Conservation (phyloP, 2,113 vertebrate genomes). For the Atractosteus spatula region DNA sequence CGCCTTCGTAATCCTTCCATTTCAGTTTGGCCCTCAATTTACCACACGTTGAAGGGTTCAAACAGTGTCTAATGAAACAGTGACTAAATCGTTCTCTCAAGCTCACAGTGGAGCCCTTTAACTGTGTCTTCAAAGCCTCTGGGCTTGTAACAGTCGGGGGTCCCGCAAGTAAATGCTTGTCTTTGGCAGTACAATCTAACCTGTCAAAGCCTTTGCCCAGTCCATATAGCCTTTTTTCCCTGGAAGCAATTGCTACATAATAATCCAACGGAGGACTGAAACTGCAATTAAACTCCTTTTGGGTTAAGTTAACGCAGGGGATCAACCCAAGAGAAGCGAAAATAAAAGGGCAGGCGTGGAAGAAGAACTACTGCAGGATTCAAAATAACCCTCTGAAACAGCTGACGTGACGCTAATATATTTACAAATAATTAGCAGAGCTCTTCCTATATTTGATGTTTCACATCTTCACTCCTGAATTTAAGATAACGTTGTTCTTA, state of each 20-base stretch:
- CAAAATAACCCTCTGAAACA: too few species aligned
- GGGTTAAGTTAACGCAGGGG: slow-evolving; percentile 51
- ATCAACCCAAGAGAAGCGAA: slow-evolving; percentile 57
- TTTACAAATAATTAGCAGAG: too few species aligned
- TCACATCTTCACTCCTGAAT: too few species aligned
- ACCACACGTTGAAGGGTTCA: slow-evolving; percentile 97
- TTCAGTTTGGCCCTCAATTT: slow-evolving; percentile 90
- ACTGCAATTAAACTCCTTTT: slow-evolving; percentile 78
- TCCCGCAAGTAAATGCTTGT: slow-evolving; percentile 58
- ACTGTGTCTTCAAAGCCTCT: slow-evolving; percentile 74
- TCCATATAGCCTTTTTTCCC: slow-evolving; percentile 48
- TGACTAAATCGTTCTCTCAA: slow-evolving; percentile 84
- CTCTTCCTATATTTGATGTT: too few species aligned
- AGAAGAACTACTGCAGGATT: background rate
- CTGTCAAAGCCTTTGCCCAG: slow-evolving; percentile 70
- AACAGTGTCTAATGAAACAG: slow-evolving; percentile 97
- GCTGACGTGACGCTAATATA: too few species aligned
- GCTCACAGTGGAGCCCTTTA: slow-evolving; percentile 70
- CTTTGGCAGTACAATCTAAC: slow-evolving; percentile 69
- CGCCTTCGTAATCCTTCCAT: slow-evolving; percentile 90
- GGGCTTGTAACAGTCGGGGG: slow-evolving; percentile 61
- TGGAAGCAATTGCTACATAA: slow-evolving; percentile 67
- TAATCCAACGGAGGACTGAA: slow-evolving; percentile 73
- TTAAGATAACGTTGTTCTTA: too few species aligned
- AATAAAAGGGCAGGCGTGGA: slow-evolving; percentile 55